These are phyloP conservation scores for Scaptodrosophila latifasciaeformis DNA, from an alignment of 2,888 invertebrate species.

Conservation along the genomic window DNA sequence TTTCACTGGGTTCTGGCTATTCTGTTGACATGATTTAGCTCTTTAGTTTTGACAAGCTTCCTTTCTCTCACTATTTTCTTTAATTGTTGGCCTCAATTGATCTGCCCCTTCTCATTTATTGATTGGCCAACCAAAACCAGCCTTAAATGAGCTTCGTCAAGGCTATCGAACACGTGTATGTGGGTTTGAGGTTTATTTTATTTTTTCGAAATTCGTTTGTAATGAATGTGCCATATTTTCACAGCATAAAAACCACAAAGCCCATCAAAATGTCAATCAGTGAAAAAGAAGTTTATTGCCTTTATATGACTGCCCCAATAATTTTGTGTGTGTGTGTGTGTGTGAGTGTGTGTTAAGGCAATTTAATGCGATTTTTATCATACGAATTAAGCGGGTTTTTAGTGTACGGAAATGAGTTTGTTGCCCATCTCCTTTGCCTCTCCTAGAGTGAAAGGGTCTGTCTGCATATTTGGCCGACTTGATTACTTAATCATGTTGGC, in stretches of 20 bases:
- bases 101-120: no score
- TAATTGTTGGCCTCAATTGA: no score
- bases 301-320: no score
- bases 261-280: no score
- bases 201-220: no score
- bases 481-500: constrained; percentile 64
- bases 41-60: constrained; percentile 24
- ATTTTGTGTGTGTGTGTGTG: constrained; percentile 8
- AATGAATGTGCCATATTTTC: no score
- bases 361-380: constrained; percentile 40
- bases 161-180: no score
- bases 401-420: no score
- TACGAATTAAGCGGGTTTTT: constrained; percentile 31
- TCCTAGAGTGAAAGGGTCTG: constrained; percentile 44
- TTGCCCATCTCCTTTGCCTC: constrained; percentile 20
- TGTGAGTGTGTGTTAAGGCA: constrained; percentile 18
- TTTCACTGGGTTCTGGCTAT: constrained; percentile 16
- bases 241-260: constrained; percentile 22
- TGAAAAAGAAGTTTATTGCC: no score
- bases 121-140: no score
- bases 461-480: constrained; percentile 43
- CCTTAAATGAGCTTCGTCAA: no score
- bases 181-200: no score
- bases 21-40: constrained; percentile 29
- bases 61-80: constrained; percentile 1